Conservation (phyloP, 1,140 invertebrate species). For the Drosophila melanogaster region Release_6_plus_ISO1_MT NT_033777.3:17119501-17120000, state of each 20-base stretch:
- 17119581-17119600: neutral
- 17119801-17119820: conserved; percentile 8
- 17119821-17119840: conserved; percentile 7
- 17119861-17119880: conserved; percentile 9
- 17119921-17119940: conserved; percentile 70
- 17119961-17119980: conserved; percentile 12
- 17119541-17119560: neutral
- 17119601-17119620: neutral
- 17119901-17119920: conserved; percentile 75
- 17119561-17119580: neutral
- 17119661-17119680: neutral
- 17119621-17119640: neutral
- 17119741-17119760: too few relatives aligned
- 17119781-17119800: neutral
- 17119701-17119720: neutral
- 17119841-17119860: conserved; percentile 54
- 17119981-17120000: conserved; percentile 50
- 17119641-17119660: conserved; percentile 3
- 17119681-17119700: neutral
- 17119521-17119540: too few relatives aligned
- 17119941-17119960: conserved; percentile 65
- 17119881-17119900: conserved; percentile 32
- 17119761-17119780: too few relatives aligned
- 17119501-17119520: too few relatives aligned
- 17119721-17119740: neutral